Base-by-base conservation (phyloP, 2,113 vertebrate genomes). In the Xenus cinereus region DNA sequence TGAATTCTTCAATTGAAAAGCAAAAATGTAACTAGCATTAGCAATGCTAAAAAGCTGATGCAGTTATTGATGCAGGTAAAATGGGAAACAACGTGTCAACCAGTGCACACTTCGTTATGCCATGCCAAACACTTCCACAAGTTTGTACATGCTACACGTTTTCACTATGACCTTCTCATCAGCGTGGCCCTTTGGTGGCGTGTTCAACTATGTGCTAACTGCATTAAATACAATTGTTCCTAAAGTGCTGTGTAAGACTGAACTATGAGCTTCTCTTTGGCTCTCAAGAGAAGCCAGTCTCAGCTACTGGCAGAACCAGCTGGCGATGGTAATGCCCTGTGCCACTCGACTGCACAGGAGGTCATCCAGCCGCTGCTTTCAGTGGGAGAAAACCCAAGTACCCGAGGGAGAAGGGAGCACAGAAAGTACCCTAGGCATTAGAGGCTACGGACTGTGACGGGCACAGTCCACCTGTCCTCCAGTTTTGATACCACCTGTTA, bases 291-390 rank as follows among this genome's bases (percentile, higher is more conserved):
- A 68, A 21, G n/a, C 37, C 45, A 39, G 28, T 37, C 24, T 24
- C 74, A 75, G 30, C 12, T 51, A 59, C n/a, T n/a, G 23, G 39
- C 33, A 67, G 60, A 81, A 84, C 32, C 17, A 86, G 48, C 4
- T 1, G 2, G 41, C 4, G 10, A 77, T 0, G 5, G 23, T 35
- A 83, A 46, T 27, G 48, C 4, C 50, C 1, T 0, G 23, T 51
- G 51, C 43, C 30, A 37, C 43, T 32, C 8, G 2, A 57, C 4
- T 1, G 2, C 26, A 46, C 15, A 35, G 14, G 28, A 24, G 4
- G 21, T 53, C 45, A 45, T 19, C 14, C 0, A 0, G 48, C 12
- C 35, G 43, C 46, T 76, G 63, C 50, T 83, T 82, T 64, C 67
- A 63, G n/a, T 10, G 7, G 28, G 12, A 75, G 22, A 72, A 81